Conservation (phyloP, 2,797 vertebrate species). For the Kryptopterus vitreolus region DNA sequence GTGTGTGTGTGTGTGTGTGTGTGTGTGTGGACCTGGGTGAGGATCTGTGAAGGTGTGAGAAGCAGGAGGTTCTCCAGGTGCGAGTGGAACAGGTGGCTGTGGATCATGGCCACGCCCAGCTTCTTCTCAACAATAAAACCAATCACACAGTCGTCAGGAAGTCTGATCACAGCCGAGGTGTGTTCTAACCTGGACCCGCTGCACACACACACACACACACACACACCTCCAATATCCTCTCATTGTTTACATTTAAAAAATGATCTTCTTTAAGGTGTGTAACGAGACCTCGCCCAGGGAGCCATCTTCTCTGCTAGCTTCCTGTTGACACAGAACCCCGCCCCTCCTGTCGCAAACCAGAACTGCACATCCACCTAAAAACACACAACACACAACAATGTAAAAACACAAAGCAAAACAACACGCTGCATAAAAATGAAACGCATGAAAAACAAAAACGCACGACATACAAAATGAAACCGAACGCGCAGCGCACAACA, state of each 20-base stretch:
- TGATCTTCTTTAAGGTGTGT: too few relatives aligned
- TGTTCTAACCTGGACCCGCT: constrained; percentile 80
- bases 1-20: too few relatives aligned
- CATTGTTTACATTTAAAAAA: background rate
- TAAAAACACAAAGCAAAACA: too few relatives aligned
- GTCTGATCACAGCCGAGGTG: constrained; percentile 83
- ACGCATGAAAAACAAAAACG: too few relatives aligned
- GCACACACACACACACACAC: constrained; percentile 21
- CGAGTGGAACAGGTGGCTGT: constrained; percentile 85
- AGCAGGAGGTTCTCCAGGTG: constrained; percentile 90
- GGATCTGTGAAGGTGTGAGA: constrained; percentile 59
- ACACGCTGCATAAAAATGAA: too few relatives aligned
- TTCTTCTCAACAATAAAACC: constrained; percentile 87
- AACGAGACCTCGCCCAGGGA: constrained; percentile 87
- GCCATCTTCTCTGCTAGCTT: constrained; percentile 85
- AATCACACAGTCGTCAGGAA: constrained; percentile 89
- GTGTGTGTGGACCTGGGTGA: constrained; percentile 2
- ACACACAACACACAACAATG: constrained; percentile 15
- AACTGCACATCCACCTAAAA: constrained; percentile 84
- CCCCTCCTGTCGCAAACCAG: constrained; percentile 94
- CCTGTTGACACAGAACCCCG: constrained; percentile 89
- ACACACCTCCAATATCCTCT: background rate
- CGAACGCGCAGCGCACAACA: too few relatives aligned
- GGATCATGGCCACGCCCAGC: constrained; percentile 78
- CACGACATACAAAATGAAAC: too few relatives aligned